A percentile compares a stretch with the other conserved stretches of the same genome.
Conservation (phyloP, 2,888 invertebrate species). For the Schizotus pectinicornis region DNA sequence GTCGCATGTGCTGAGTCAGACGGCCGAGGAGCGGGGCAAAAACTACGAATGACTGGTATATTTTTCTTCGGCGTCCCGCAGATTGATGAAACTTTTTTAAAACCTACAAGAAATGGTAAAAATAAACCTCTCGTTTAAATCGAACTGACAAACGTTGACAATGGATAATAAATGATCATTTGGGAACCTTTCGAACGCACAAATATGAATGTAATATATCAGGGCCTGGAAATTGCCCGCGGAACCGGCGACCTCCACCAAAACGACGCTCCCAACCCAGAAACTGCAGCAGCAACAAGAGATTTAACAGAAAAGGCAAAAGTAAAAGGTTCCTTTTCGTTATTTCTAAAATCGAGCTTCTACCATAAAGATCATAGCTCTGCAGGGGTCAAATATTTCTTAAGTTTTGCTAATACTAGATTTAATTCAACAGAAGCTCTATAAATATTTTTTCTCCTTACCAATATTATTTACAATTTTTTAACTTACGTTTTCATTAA, state of each 20-base stretch:
- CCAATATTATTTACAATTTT: too few species aligned
- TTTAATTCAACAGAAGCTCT: too few species aligned
- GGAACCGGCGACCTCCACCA: too few species aligned
- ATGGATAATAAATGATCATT: slow-evolving; percentile 49
- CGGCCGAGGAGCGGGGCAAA: slow-evolving; percentile 46
- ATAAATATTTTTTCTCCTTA: too few species aligned
- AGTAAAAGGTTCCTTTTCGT: too few species aligned
- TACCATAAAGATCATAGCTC: too few species aligned
- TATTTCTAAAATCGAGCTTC: too few species aligned
- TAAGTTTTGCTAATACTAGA: too few species aligned
- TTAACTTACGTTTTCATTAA: too few species aligned
- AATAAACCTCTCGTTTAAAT: slow-evolving; percentile 51
- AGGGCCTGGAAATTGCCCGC: background rate
- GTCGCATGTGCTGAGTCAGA: slow-evolving; percentile 58
- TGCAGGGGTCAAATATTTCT: too few species aligned
- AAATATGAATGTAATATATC: slow-evolving; percentile 22
- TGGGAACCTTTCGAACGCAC: slow-evolving; percentile 19
- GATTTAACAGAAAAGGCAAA: background rate
- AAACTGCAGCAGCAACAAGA: slow-evolving; percentile 32
- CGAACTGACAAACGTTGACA: slow-evolving; percentile 49
- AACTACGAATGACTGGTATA: slow-evolving; percentile 56
- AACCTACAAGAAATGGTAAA: slow-evolving; percentile 53
- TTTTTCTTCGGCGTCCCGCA: slow-evolving; percentile 49
- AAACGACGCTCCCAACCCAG: background rate
- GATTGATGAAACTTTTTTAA: slow-evolving; percentile 53